These are phyloP conservation scores for Tupiocoris notatus DNA, from an alignment of 2,888 invertebrate species.

Conservation along the genomic window DNA sequence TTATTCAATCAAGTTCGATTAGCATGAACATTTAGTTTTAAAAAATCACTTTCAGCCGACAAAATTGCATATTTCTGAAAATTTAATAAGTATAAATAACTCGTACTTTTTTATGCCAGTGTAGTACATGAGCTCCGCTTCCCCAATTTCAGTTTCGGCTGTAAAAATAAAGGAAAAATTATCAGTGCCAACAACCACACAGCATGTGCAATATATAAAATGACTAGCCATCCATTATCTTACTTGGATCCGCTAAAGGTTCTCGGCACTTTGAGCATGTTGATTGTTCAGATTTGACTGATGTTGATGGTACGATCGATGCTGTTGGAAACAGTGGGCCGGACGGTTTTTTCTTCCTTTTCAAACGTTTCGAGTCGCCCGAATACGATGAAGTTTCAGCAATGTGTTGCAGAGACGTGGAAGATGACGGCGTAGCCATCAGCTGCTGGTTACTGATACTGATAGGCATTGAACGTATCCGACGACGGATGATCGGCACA, in stretches of 20 bases:
- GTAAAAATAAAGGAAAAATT: background rate
- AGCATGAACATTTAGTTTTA: too few relatives aligned
- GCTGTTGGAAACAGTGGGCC: background rate
- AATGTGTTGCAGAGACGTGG: background rate
- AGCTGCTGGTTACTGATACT: background rate
- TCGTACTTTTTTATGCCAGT: conserved; percentile 30
- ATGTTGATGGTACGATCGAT: background rate
- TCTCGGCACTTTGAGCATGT: conserved; percentile 1
- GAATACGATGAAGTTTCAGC: background rate
- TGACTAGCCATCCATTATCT: too few relatives aligned
- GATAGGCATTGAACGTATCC: conserved; percentile 14
- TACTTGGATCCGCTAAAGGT: conserved; percentile 2
- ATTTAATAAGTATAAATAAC: too few relatives aligned
- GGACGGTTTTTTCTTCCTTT: conserved; percentile 6
- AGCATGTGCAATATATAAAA: background rate
- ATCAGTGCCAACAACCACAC: background rate
- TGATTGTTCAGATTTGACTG: background rate
- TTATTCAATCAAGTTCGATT: too few relatives aligned
- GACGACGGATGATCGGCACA: conserved; percentile 22
- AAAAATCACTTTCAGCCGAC: too few relatives aligned
- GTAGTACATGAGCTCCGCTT: conserved; percentile 25
- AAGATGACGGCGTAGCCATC: background rate
- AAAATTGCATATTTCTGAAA: too few relatives aligned
- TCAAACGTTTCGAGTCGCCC: background rate
- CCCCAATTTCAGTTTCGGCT: conserved; percentile 28